Base-by-base conservation (phyloP, 1,140 invertebrate genomes). In the Ceratina calcarata region DNA sequence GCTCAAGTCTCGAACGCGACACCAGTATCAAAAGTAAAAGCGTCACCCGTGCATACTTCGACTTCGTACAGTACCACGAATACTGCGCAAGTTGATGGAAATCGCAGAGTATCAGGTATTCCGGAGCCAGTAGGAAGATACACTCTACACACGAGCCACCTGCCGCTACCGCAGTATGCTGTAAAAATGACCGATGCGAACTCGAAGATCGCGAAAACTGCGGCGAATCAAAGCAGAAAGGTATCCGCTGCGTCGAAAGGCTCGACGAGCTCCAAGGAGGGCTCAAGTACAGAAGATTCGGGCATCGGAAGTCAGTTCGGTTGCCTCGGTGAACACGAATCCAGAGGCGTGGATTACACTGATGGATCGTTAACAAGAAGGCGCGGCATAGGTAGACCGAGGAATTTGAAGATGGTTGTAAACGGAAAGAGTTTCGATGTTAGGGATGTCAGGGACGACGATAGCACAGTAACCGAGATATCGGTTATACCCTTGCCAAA, bases 111-210 rank as follows among this genome's bases (percentile, higher is more conserved):
- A 2, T 85, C 86, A 3, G 83, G 83, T 15, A 89, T 91, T 70
- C 87, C 89, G 10, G 89, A 92, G 66, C 88, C 89, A 1, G 83
- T 92, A 0, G 88, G 88, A 58, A 96, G 95, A 89, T 97, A 96
- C 84, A 97, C 96, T 7, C 91, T 97, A 70, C 96, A 96, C 70
- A 95, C 95, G 7, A 95, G 94, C 66, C 95, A 96, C 78, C 89
- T 97, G 65, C 96, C 96, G 0, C 90, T 94, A 66, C 96, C 96
- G 0, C 96, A 97, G 87, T 95, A 94, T 80, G 95, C 96, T 0
- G 94, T 96, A 20, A 91, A 92, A 37, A 91, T 95, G 58, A 94
- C 94, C 45, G 96, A 96, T 72, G 91, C 94, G 0, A 92, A 91
- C 73, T 89, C 91, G 3, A 97, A 96, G 91, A 94, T 93, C 13